Conservation (phyloP, 2,888 invertebrate species). For the Neria commutata region DNA sequence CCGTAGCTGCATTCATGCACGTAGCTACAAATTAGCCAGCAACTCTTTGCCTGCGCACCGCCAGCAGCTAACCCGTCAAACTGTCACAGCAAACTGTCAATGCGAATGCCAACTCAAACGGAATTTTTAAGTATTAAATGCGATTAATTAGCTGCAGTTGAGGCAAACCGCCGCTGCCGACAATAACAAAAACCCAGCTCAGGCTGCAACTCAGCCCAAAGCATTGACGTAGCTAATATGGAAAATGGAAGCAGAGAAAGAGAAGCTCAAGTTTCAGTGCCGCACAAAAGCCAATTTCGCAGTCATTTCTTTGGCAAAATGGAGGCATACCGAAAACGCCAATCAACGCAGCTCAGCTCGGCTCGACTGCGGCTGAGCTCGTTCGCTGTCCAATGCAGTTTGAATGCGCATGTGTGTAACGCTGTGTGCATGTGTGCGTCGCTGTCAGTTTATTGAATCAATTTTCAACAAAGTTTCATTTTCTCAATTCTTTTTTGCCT, state of each 20-base stretch:
- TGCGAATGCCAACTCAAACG: constrained; percentile 11
- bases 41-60: too few relatives aligned
- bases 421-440: too few relatives aligned
- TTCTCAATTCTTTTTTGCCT: too few relatives aligned
- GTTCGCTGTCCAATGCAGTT: too few relatives aligned
- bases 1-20: too few relatives aligned
- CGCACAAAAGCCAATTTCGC: constrained; percentile 16
- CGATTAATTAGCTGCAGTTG: constrained; percentile 13
- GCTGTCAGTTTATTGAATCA: constrained; percentile 13
- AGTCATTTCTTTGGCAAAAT: constrained; percentile 12
- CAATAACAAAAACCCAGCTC: not conserved
- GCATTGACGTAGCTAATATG: not conserved
- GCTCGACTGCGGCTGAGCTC: too few relatives aligned
- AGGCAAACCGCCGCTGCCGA: not conserved
- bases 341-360: constrained; percentile 9
- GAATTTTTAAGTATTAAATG: constrained; percentile 13
- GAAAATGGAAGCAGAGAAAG: not conserved
- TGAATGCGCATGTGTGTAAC: too few relatives aligned
- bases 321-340: constrained; percentile 8
- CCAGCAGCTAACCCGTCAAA: too few relatives aligned
- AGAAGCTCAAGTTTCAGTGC: not conserved
- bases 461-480: constrained; percentile 13
- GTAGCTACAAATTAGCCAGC: too few relatives aligned
- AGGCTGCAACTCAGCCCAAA: not conserved
- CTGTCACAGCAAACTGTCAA: constrained; percentile 6